Evolutionary conservation across 2,113 vertebrate genomes (phyloP).

Genomic region (Bucco capensis): DNA sequence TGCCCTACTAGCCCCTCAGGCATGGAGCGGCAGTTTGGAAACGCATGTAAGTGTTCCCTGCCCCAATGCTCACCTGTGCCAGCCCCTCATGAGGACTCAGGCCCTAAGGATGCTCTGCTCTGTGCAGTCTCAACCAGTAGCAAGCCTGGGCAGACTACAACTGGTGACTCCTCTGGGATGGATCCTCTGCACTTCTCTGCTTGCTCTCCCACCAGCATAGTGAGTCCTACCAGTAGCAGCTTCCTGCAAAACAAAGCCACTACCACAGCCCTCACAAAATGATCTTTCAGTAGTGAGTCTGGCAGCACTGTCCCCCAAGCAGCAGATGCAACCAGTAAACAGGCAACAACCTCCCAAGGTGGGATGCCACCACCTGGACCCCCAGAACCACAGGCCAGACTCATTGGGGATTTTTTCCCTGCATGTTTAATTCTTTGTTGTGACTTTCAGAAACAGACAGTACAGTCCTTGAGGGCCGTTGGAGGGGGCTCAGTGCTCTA

Average conservation of each 20-base stretch:
- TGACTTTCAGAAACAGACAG: neutral
- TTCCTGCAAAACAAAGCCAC: neutral
- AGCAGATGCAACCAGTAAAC: neutral
- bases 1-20: fast-evolving
- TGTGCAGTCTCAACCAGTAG: neutral
- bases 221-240: fast-evolving
- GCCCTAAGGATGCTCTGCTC: neutral
- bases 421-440: neutral
- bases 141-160: neutral
- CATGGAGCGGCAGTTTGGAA: neutral
- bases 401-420: neutral
- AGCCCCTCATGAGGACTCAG: fast-evolving
- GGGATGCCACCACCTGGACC: neutral
- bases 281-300: neutral
- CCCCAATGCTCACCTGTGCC: neutral
- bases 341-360: neutral
- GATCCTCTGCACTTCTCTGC: neutral
- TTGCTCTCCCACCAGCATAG: neutral
- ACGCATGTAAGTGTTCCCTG: no score
- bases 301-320: neutral
- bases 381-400: fast-evolving
- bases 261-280: neutral
- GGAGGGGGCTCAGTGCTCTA: neutral
- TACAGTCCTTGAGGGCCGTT: fast-evolving
- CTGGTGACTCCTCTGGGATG: neutral